These are phyloP conservation scores for Eulemur albifrons DNA, from an alignment of 2,797 vertebrate genomes.

Conservation along the genomic window DNA sequence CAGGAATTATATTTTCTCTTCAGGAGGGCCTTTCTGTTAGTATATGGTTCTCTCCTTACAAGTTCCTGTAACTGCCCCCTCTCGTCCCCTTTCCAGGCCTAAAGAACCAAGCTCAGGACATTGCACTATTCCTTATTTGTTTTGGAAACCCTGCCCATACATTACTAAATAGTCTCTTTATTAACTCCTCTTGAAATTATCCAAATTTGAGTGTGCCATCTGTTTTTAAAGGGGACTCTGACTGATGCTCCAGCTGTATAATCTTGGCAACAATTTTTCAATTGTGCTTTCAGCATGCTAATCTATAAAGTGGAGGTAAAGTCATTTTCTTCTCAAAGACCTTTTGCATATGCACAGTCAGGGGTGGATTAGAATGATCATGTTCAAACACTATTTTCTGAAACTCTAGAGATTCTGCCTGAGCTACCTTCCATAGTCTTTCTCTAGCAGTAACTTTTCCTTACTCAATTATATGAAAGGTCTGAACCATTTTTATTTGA, in stretches of 20 bases:
- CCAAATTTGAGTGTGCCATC: background rate
- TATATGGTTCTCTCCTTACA: background rate
- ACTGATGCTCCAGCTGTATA: background rate
- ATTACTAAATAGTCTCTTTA: slow-evolving; percentile 13
- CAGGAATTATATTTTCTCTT: background rate
- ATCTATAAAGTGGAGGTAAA: background rate
- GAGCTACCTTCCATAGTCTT: background rate
- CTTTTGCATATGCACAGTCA: background rate
- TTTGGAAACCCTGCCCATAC: background rate
- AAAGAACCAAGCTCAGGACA: background rate
- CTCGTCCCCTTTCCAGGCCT: background rate
- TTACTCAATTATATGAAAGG: background rate
- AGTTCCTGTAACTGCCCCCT: background rate
- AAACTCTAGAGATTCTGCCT: background rate
- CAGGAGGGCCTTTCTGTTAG: background rate
- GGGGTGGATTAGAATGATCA: background rate
- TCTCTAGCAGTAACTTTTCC: background rate
- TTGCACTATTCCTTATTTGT: background rate
- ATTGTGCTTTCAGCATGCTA: background rate
- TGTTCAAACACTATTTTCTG: background rate
- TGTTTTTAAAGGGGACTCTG: slow-evolving; percentile 15
- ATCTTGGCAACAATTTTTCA: background rate
- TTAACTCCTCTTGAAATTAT: slow-evolving; percentile 16
- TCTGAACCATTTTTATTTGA: background rate
- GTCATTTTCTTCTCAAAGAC: background rate